phyloP scores from a whole-genome alignment of 2,888 invertebrate genomes.

The Hydropsyche betteni region DNA sequence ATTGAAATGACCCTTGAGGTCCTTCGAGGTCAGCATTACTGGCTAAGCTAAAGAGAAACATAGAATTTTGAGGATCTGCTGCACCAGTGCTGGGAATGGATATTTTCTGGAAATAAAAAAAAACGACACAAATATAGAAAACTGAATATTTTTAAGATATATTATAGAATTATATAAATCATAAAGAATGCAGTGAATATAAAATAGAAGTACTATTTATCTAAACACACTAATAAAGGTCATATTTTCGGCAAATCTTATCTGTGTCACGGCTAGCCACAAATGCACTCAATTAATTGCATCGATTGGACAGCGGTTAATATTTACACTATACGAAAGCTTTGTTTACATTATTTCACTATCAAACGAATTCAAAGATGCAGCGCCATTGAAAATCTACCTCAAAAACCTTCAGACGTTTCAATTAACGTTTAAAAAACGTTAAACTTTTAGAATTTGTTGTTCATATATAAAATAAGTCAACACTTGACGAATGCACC shows the following conservation, averaged over 20 bases:
- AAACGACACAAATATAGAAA: not conserved
- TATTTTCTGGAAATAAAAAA: slow-evolving; percentile 71
- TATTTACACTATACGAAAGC: no score
- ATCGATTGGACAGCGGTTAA: not conserved
- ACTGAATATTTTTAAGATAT: no score
- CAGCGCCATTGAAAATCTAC: no score
- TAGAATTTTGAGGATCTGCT: slow-evolving; percentile 63
- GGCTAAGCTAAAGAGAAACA: slow-evolving; percentile 83
- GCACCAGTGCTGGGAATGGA: slow-evolving; percentile 73
- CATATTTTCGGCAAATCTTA: slow-evolving; percentile 16
- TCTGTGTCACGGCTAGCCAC: slow-evolving; percentile 33
- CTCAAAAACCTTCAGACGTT: no score
- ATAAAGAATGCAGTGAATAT: not conserved
- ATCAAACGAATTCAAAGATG: no score
- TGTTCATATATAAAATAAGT: no score
- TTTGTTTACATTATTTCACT: no score
- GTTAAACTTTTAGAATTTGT: no score
- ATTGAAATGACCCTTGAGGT: slow-evolving; percentile 91
- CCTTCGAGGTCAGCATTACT: slow-evolving; percentile 83
- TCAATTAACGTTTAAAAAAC: no score
- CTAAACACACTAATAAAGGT: not conserved
- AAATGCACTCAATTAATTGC: not conserved
- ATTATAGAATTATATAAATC: no score
- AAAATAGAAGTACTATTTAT: no score
- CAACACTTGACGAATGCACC: no score